Evolutionary conservation across 2,888 invertebrate species (phyloP).

Genomic region (Aquatica leii): DNA sequence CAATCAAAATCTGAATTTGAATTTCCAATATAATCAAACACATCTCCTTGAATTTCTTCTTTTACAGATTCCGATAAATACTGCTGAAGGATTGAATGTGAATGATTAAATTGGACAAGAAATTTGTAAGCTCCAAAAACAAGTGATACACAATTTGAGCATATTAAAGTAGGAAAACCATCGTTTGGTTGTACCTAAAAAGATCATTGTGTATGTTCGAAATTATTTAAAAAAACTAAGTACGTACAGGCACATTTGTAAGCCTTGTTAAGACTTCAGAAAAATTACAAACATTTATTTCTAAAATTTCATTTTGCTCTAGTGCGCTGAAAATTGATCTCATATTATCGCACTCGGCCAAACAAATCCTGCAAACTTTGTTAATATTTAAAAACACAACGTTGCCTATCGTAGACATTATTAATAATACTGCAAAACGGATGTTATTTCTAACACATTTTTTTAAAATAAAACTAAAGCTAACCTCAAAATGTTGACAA

Average conservation of each 20-base stretch:
- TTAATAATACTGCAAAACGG: no score
- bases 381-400: conserved; percentile 33
- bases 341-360: conserved; percentile 41
- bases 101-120: conserved; percentile 45
- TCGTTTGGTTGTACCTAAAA: conserved; percentile 39
- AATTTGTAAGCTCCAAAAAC: conserved; percentile 45
- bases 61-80: conserved; percentile 40
- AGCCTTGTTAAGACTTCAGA: conserved; percentile 42
- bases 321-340: conserved; percentile 41
- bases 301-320: conserved; percentile 39
- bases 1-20: conserved; percentile 28
- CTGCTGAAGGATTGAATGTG: conserved; percentile 40
- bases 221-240: not conserved
- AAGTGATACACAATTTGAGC: conserved; percentile 42
- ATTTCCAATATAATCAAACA: conserved; percentile 27
- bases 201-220: not conserved
- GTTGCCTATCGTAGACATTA: conserved; percentile 14
- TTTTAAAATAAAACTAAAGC: no score
- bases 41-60: conserved; percentile 26
- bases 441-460: no score
- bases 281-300: conserved; percentile 36
- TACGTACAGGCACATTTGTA: conserved; percentile 41
- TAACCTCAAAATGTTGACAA: no score
- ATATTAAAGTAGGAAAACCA: conserved; percentile 43
- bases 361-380: conserved; percentile 46